These are phyloP conservation scores for Nannobrachium achirus DNA, from an alignment of 2,113 vertebrate genomes.

Conservation along the genomic window DNA sequence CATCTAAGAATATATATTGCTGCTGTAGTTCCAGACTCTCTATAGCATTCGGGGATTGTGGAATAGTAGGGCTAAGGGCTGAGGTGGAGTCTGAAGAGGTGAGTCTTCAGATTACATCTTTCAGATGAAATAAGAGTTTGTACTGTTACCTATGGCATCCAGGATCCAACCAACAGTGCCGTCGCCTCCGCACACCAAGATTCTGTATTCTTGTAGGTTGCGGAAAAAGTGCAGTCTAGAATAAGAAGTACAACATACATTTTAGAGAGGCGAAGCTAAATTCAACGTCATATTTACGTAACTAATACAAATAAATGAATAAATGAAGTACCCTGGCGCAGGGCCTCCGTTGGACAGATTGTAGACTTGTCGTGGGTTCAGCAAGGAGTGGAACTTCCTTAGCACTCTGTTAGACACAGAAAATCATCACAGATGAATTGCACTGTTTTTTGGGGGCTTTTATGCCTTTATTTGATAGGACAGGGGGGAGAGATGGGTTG, in stretches of 20 bases:
- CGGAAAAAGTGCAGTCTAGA: constrained; percentile 88
- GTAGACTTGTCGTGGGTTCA: constrained; percentile 92
- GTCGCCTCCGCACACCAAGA: constrained; percentile 92
- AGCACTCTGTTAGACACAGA: constrained; percentile 82
- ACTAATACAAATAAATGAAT: too few relatives aligned
- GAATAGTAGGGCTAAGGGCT: too few relatives aligned
- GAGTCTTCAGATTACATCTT: too few relatives aligned
- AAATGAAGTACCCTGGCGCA: constrained; percentile 78
- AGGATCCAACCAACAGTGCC: constrained; percentile 95
- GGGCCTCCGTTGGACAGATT: constrained; percentile 88
- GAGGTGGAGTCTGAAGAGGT: too few relatives aligned
- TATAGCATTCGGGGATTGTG: too few relatives aligned
- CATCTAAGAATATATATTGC: too few relatives aligned
- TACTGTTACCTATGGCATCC: constrained; percentile 89
- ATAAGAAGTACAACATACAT: constrained; percentile 10
- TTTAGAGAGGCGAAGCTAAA: background rate
- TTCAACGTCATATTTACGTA: background rate
- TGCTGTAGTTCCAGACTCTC: too few relatives aligned
- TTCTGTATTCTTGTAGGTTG: constrained; percentile 82
- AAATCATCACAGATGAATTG: too few relatives aligned
- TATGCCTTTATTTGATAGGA: too few relatives aligned
- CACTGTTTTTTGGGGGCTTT: too few relatives aligned
- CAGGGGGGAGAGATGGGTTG: too few relatives aligned
- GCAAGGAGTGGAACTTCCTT: constrained; percentile 89
- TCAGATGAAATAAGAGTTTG: too few relatives aligned